Conservation (phyloP, 2,797 vertebrate genomes). For the Pipistrellus kuhlii region DNA sequence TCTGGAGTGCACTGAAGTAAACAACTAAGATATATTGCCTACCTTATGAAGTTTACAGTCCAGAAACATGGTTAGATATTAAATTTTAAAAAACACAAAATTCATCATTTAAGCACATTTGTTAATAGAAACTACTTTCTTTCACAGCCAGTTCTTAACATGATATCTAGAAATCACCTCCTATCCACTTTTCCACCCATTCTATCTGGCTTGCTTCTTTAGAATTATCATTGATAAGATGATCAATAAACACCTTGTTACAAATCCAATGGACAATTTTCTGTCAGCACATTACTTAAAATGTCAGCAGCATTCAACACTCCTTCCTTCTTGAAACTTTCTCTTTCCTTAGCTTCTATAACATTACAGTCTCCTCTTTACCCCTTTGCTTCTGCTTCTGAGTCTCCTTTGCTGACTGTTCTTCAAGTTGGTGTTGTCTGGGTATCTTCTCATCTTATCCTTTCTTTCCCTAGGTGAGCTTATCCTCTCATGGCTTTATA, state of each 20-base stretch:
- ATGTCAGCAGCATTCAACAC: not conserved
- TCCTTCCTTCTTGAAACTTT: not conserved
- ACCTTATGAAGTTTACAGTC: not conserved
- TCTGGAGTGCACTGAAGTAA: not conserved
- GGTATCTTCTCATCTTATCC: not conserved
- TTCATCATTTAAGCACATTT: not conserved
- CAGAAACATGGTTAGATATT: not conserved
- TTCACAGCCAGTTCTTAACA: not conserved
- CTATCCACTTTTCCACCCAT: not conserved
- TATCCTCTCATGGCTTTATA: not conserved
- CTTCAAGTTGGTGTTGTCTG: not conserved
- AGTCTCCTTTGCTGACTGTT: conserved; percentile 1
- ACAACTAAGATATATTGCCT: not conserved
- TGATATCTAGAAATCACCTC: not conserved
- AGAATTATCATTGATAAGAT: not conserved
- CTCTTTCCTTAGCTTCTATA: not conserved
- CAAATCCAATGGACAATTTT: not conserved
- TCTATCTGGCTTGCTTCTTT: not conserved
- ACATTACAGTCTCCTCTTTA: not conserved
- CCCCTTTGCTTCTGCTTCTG: conserved; percentile 9
- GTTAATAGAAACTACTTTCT: not conserved
- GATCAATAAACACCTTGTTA: not conserved
- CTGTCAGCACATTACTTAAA: not conserved
- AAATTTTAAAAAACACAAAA: not conserved
- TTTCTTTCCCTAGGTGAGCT: not conserved